Evolutionary conservation across 1,140 invertebrate species (phyloP).

Genomic region (Ptiloglossa arizonensis): DNA sequence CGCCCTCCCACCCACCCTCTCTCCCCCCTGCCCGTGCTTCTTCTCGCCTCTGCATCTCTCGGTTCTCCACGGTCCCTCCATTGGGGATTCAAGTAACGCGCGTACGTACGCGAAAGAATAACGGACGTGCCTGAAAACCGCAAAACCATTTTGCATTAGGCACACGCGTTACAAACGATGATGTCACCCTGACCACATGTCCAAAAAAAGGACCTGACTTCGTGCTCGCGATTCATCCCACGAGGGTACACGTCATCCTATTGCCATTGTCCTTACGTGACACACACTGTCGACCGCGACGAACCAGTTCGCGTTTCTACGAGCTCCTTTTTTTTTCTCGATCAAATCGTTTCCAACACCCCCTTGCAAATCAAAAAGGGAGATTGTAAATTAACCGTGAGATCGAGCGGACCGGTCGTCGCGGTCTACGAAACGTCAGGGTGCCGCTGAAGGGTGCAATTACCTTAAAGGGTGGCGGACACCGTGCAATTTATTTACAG

Average conservation of each 20-base stretch:
- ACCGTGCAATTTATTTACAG: slow-evolving; percentile 16
- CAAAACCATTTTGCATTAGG: slow-evolving; percentile 65
- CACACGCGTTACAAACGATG: slow-evolving; percentile 59
- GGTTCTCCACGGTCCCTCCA: background rate
- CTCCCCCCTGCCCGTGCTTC: no score
- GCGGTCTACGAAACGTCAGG: slow-evolving; percentile 30
- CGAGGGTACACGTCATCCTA: slow-evolving; percentile 47
- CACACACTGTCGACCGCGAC: background rate
- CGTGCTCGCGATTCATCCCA: slow-evolving; percentile 31
- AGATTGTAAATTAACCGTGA: slow-evolving; percentile 24
- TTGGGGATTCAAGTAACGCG: slow-evolving; percentile 30
- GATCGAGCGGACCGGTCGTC: background rate
- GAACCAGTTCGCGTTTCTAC: no score
- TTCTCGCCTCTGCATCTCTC: background rate
- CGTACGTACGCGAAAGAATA: slow-evolving; percentile 45
- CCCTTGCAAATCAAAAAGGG: slow-evolving; percentile 28
- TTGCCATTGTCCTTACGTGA: slow-evolving; percentile 14
- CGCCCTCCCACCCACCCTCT: no score
- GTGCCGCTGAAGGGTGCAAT: slow-evolving; percentile 12
- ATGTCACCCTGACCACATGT: slow-evolving; percentile 56
- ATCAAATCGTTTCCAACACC: no score
- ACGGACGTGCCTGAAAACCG: slow-evolving; percentile 62
- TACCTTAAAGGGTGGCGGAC: background rate
- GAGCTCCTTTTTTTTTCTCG: no score
- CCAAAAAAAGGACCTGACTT: slow-evolving; percentile 46